These are phyloP conservation scores for Sebastes taczanowskii DNA, from an alignment of 2,797 vertebrate genomes.

Conservation along the genomic window DNA sequence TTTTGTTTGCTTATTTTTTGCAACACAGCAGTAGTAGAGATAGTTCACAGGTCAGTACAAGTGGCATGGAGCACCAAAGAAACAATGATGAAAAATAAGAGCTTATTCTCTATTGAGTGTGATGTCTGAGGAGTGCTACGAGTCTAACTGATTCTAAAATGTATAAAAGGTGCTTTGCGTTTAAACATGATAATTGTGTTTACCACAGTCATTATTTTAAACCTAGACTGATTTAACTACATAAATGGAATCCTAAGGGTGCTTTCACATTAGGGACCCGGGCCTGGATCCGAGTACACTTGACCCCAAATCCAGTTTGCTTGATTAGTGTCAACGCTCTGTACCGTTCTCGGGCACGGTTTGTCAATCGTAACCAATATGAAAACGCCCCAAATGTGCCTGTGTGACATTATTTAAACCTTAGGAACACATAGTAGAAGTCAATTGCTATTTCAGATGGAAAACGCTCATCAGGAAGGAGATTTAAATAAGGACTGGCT, in stretches of 20 bases:
- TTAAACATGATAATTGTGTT: slow-evolving; percentile 14
- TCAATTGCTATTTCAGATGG: background rate
- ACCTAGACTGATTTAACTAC: background rate
- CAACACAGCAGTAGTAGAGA: slow-evolving; percentile 88
- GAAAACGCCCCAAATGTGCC: background rate
- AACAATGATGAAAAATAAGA: slow-evolving; percentile 25
- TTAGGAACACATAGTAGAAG: background rate
- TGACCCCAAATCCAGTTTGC: too few species aligned
- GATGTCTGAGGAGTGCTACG: slow-evolving; percentile 23
- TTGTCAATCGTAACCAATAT: too few species aligned
- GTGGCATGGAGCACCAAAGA: slow-evolving; percentile 77
- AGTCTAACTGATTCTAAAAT: background rate
- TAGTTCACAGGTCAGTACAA: slow-evolving; percentile 87
- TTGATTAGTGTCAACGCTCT: too few species aligned
- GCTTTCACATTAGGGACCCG: too few species aligned
- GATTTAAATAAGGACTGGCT: slow-evolving; percentile 12
- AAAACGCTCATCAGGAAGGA: background rate
- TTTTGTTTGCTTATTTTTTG: slow-evolving; percentile 71
- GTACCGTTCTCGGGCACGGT: too few species aligned
- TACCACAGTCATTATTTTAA: background rate
- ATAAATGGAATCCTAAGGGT: background rate
- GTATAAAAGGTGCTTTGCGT: background rate
- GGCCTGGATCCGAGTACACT: too few species aligned
- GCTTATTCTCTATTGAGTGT: background rate
- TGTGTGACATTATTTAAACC: slow-evolving; percentile 4